A percentile compares a stretch with the other conserved stretches of the same genome.
phyloP scores from a whole-genome alignment of 2,113 vertebrate genomes.

The Caranx melampygus region DNA sequence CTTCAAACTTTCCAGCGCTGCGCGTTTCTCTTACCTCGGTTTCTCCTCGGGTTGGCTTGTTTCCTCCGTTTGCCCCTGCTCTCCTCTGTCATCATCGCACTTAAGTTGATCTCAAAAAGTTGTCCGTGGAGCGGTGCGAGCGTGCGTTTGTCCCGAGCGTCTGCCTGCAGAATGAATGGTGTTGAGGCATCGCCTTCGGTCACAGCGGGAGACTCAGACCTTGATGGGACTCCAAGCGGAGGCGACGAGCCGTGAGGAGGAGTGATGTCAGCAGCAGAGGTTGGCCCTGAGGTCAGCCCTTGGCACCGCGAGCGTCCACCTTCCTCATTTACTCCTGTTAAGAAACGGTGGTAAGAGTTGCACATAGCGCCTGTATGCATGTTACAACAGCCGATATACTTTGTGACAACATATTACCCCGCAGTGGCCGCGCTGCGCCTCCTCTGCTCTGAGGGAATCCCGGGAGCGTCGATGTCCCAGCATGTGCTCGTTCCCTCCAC shows the following conservation, averaged over 20 bases:
- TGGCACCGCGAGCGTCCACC: constrained; percentile 55
- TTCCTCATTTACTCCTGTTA: constrained; percentile 33
- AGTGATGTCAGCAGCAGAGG: constrained; percentile 84
- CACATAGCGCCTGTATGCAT: background rate
- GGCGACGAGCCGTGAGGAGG: constrained; percentile 68
- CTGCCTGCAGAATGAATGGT: constrained; percentile 73
- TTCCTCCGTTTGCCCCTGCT: constrained; percentile 86
- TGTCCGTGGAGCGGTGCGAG: constrained; percentile 51
- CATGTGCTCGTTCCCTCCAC: constrained; percentile 3
- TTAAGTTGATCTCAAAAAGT: constrained; percentile 24
- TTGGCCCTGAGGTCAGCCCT: constrained; percentile 73
- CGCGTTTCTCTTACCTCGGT: constrained; percentile 79
- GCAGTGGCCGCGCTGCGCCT: background rate
- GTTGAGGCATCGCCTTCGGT: constrained; percentile 76
- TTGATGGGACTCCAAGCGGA: constrained; percentile 70
- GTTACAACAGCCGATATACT: background rate
- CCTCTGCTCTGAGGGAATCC: constrained; percentile 26
- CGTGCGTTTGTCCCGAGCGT: constrained; percentile 62
- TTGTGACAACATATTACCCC: constrained; percentile 27
- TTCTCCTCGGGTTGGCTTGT: constrained; percentile 86
- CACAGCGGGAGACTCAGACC: constrained; percentile 77
- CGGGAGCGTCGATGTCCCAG: background rate
- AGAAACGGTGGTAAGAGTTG: background rate
- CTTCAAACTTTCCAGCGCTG: constrained; percentile 40
- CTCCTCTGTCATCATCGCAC: constrained; percentile 83